A percentile compares a stretch with the other conserved stretches of the same genome.
Evolutionary conservation across 1,140 invertebrate genomes (phyloP).

Genomic region (Conus ventricosus): DNA sequence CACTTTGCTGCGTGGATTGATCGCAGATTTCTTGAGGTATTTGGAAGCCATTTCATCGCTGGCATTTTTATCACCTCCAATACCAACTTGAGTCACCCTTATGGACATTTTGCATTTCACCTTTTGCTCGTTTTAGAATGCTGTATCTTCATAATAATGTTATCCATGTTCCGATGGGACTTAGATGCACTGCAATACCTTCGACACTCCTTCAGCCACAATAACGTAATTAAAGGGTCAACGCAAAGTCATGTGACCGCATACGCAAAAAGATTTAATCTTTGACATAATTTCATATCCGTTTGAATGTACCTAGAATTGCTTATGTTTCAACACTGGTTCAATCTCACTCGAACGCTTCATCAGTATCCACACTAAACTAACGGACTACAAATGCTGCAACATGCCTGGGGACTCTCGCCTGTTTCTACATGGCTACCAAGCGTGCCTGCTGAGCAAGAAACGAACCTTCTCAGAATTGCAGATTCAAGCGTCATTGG

Average conservation of each 20-base stretch:
- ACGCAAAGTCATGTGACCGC: not conserved
- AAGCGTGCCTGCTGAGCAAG: conserved; percentile 16
- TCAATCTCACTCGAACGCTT: conserved; percentile 11
- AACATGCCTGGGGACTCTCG: not conserved
- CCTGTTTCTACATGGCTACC: not conserved
- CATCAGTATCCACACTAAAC: not conserved
- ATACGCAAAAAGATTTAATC: not conserved
- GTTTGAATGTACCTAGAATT: conserved; percentile 25
- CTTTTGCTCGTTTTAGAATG: not conserved
- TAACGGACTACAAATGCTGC: conserved; percentile 3
- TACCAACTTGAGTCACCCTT: not conserved
- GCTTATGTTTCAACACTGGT: conserved; percentile 17
- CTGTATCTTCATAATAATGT: not conserved
- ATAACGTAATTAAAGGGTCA: not conserved
- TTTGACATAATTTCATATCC: conserved; percentile 18
- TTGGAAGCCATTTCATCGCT: not conserved
- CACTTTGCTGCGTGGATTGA: not conserved
- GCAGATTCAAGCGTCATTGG: too few relatives aligned
- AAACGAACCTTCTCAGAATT: not conserved
- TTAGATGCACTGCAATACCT: too few relatives aligned
- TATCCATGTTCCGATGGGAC: not conserved
- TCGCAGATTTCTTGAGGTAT: too few relatives aligned
- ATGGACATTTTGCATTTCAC: not conserved
- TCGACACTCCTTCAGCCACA: not conserved
- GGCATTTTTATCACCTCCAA: not conserved